phyloP scores from a whole-genome alignment of 1,140 invertebrate genomes.

The Temnothorax curvispinosus region DNA sequence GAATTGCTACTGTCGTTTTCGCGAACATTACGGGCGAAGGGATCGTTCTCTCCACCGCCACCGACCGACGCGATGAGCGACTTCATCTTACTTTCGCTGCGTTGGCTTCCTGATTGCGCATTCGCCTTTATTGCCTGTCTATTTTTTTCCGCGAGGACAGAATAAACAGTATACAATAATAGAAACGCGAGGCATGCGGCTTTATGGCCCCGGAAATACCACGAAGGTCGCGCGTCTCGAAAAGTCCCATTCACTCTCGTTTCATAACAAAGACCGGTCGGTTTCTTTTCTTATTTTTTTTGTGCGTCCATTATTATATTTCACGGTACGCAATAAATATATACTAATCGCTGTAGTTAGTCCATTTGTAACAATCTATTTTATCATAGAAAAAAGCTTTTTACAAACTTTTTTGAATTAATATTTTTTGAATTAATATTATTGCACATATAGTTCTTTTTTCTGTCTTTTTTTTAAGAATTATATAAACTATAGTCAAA shows the following conservation, averaged over 20 bases:
- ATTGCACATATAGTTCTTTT: background rate
- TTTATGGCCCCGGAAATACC: conserved; percentile 2
- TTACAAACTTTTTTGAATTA: background rate
- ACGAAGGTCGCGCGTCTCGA: conserved; percentile 15
- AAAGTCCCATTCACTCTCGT: background rate
- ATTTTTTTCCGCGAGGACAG: background rate
- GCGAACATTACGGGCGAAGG: conserved; percentile 39
- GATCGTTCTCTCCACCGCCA: conserved; percentile 14
- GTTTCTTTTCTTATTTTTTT: background rate
- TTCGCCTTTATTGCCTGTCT: conserved; percentile 27
- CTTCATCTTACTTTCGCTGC: conserved; percentile 42
- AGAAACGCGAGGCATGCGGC: background rate
- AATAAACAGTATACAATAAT: conserved; percentile 2
- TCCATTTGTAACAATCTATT: background rate
- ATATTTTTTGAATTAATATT: background rate
- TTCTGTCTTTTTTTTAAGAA: background rate
- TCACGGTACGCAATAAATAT: background rate
- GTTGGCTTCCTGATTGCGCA: conserved; percentile 27
- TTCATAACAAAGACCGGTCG: background rate
- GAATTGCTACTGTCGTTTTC: conserved; percentile 61
- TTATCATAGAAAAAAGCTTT: background rate
- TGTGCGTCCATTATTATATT: background rate
- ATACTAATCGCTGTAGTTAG: background rate
- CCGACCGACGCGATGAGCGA: background rate
- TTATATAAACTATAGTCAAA: background rate